A percentile compares a stretch with the other conserved stretches of the same genome.
phyloP scores from a whole-genome alignment of 2,797 vertebrate species.

The Aotus griseimembra region DNA sequence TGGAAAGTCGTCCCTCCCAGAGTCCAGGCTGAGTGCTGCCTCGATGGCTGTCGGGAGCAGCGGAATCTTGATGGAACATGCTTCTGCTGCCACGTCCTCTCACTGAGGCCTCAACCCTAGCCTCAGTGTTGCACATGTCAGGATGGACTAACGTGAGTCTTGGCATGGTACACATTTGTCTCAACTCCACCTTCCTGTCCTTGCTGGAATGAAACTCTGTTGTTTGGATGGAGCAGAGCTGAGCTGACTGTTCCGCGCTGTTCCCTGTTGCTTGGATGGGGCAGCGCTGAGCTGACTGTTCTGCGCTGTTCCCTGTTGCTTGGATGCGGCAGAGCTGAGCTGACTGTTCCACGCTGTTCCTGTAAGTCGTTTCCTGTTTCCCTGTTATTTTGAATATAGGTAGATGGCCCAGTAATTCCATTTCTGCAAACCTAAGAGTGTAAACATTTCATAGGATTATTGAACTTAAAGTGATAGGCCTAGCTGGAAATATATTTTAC shows the following conservation, averaged over 20 bases:
- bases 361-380: rapidly evolving
- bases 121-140: rapidly evolving
- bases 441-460: neutral
- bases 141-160: rapidly evolving
- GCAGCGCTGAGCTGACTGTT: too few relatives aligned
- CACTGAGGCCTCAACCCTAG: too few relatives aligned
- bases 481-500: neutral
- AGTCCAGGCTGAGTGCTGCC: rapidly evolving
- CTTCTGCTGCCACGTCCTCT: rapidly evolving
- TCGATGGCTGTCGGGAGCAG: rapidly evolving
- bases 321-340: neutral
- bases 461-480: neutral
- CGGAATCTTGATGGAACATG: rapidly evolving
- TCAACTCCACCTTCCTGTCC: neutral
- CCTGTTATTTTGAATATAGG: rapidly evolving
- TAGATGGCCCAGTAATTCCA: rapidly evolving
- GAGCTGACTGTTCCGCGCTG: rapidly evolving
- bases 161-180: rapidly evolving
- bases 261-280: too few relatives aligned
- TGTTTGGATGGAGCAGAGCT: rapidly evolving
- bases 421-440: neutral
- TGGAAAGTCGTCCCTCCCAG: rapidly evolving
- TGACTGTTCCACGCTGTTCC: rapidly evolving
- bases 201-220: rapidly evolving
- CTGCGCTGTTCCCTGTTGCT: rapidly evolving